A percentile compares a stretch with the other conserved stretches of the same genome.
phyloP scores from a whole-genome alignment of 2,113 vertebrate genomes.

The Seriola quinqueradiata region DNA sequence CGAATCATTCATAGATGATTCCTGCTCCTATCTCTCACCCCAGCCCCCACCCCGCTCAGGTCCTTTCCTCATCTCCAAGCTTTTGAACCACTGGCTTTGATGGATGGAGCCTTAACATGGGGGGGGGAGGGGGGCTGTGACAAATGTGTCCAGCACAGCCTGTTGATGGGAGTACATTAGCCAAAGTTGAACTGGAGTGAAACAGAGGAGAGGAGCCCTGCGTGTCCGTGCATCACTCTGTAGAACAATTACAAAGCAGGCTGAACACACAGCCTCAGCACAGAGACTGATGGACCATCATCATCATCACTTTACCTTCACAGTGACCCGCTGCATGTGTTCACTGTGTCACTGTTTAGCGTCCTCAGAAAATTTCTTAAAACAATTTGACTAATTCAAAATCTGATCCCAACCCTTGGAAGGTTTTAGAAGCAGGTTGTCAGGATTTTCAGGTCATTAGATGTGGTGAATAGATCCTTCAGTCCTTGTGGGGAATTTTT shows the following conservation, averaged over 20 bases:
- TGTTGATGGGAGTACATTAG: slow-evolving; percentile 66
- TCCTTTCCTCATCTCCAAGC: slow-evolving; percentile 33
- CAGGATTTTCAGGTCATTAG: neutral
- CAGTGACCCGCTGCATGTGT: neutral
- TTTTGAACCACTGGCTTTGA: slow-evolving; percentile 52
- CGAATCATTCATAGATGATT: slow-evolving; percentile 55
- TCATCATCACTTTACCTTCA: slow-evolving; percentile 1
- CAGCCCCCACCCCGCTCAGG: slow-evolving; percentile 11
- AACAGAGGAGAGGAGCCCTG: slow-evolving; percentile 52
- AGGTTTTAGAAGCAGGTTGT: slow-evolving; percentile 10
- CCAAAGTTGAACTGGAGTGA: slow-evolving; percentile 64
- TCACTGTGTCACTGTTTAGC: neutral
- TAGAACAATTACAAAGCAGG: slow-evolving; percentile 29
- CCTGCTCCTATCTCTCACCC: neutral
- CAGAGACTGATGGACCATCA: slow-evolving; percentile 33
- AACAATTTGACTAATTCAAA: slow-evolving; percentile 27
- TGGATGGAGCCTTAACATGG: slow-evolving; percentile 60
- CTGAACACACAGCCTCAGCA: neutral
- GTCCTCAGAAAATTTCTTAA: neutral
- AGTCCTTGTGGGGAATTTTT: neutral
- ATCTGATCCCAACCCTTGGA: neutral
- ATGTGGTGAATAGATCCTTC: neutral
- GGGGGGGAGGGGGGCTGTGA: slow-evolving; percentile 35
- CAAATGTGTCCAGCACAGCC: slow-evolving; percentile 60
- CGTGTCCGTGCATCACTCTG: slow-evolving; percentile 64